Conservation (phyloP, 1,140 invertebrate species). For the Drosophila navojoa region DNA sequence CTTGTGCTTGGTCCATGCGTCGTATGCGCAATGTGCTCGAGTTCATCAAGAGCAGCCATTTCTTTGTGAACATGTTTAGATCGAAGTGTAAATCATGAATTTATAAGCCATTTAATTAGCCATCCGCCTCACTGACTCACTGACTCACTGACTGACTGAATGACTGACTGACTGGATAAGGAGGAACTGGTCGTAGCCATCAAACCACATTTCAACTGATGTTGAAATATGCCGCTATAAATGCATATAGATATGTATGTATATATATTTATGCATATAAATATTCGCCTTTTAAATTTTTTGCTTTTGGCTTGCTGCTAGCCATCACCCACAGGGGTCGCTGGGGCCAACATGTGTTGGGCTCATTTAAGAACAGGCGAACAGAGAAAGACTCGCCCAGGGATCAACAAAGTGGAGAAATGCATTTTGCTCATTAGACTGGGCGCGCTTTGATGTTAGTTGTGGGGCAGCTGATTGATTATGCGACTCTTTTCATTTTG, state of each 20-base stretch:
- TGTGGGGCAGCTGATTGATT: slow-evolving; percentile 28
- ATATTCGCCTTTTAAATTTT: not conserved
- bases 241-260: not conserved
- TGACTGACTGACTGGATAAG: not conserved
- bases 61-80: slow-evolving; percentile 64
- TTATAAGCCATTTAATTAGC: slow-evolving; percentile 81
- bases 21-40: slow-evolving; percentile 52
- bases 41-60: slow-evolving; percentile 13
- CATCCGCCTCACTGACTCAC: not conserved
- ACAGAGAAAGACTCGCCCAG: not conserved
- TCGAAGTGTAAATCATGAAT: slow-evolving; percentile 78
- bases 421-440: slow-evolving; percentile 70
- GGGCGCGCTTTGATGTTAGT: slow-evolving; percentile 64
- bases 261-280: not conserved
- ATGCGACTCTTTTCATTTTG: slow-evolving; percentile 51
- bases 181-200: too few relatives aligned
- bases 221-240: slow-evolving; percentile 70
- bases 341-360: slow-evolving; percentile 34
- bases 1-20: slow-evolving; percentile 19
- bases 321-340: slow-evolving; percentile 58
- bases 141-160: not conserved
- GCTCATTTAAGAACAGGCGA: slow-evolving; percentile 50
- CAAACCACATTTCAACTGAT: slow-evolving; percentile 61
- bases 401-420: slow-evolving; percentile 37
- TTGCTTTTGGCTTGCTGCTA: slow-evolving; percentile 56